Percentiles rank a stretch among this genome's conserved stretches.
Conservation (phyloP, 2,888 invertebrate genomes). For the Watsonalla binaria region DNA sequence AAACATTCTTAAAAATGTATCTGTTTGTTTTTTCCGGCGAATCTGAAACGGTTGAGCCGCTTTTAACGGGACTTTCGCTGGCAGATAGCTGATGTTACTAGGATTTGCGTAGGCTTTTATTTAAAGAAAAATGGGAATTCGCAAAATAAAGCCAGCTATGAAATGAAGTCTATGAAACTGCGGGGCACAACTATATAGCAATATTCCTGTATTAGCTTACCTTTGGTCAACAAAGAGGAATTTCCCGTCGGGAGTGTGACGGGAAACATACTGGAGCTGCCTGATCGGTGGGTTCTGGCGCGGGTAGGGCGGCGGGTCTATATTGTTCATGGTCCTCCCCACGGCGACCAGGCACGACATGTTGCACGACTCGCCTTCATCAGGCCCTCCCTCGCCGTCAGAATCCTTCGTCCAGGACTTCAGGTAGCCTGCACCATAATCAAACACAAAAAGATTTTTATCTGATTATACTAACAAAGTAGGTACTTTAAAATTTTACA, state of each 20-base stretch:
- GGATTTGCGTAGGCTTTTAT: no score
- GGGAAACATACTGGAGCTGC: slow-evolving; percentile 87
- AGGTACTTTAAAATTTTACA: no score
- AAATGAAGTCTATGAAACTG: no score
- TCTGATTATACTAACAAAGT: no score
- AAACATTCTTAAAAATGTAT: no score
- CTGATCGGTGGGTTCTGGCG: slow-evolving; percentile 68
- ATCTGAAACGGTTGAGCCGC: no score
- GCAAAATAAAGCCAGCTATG: no score
- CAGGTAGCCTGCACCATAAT: slow-evolving; percentile 84
- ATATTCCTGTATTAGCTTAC: slow-evolving; percentile 54
- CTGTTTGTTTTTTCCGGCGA: no score
- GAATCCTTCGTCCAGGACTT: slow-evolving; percentile 94
- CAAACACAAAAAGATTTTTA: slow-evolving; percentile 2
- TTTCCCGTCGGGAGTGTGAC: slow-evolving; percentile 94
- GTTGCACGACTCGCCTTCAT: slow-evolving; percentile 78
- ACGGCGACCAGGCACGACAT: slow-evolving; percentile 94
- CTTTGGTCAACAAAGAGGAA: slow-evolving; percentile 95
- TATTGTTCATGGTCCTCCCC: slow-evolving; percentile 83
- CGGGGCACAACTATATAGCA: no score
- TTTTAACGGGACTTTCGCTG: no score
- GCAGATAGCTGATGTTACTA: no score
- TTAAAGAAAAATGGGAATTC: no score
- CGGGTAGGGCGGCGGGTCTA: slow-evolving; percentile 47
- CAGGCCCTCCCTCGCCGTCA: slow-evolving; percentile 82